phyloP scores from a whole-genome alignment of 2,113 vertebrate species.

The Cololabis saira region DNA sequence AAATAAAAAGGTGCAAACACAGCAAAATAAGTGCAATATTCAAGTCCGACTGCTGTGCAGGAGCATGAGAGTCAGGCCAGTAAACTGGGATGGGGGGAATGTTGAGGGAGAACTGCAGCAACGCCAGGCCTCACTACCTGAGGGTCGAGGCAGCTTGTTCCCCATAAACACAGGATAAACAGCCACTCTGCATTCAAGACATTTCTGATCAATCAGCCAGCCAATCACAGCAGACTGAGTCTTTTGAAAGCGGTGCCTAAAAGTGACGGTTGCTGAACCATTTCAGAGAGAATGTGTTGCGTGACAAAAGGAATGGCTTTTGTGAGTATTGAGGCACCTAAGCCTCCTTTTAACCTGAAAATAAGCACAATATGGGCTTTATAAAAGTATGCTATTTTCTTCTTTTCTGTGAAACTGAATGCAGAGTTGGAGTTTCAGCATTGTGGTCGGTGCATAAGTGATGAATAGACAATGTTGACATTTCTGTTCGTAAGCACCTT shows the following conservation, averaged over 20 bases:
- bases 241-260: background rate
- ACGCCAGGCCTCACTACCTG: too few species aligned
- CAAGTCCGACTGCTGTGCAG: too few species aligned
- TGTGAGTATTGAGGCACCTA: background rate
- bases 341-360: background rate
- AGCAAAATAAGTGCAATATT: too few species aligned
- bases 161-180: background rate
- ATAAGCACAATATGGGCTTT: background rate
- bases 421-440: background rate
- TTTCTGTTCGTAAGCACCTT: slow-evolving; percentile 49
- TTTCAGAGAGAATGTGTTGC: background rate
- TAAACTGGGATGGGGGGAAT: background rate
- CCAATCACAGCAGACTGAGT: background rate
- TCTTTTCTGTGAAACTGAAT: slow-evolving; percentile 5
- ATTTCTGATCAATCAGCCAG: background rate
- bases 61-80: too few species aligned
- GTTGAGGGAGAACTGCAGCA: too few species aligned
- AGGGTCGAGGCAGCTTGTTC: background rate
- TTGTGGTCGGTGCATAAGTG: slow-evolving; percentile 8
- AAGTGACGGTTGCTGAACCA: background rate
- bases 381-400: slow-evolving; percentile 14
- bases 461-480: slow-evolving; percentile 12
- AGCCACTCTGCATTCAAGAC: background rate
- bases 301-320: background rate
- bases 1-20: too few species aligned